phyloP scores from a whole-genome alignment of 2,113 vertebrate species.

The Anser cygnoides region DNA sequence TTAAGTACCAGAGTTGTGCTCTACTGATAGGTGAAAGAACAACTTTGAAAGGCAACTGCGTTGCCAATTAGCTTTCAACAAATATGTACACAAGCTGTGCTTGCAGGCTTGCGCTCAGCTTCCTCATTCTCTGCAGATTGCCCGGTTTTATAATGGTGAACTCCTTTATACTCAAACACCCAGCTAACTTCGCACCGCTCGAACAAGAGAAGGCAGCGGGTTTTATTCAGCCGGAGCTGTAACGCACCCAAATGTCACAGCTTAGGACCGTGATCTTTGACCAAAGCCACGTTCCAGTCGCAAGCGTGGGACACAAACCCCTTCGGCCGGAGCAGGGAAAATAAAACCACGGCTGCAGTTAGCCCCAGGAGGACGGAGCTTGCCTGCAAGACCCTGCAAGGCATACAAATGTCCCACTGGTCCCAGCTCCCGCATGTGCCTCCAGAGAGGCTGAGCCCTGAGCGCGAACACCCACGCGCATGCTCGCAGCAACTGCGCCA shows the following conservation, averaged over 20 bases:
- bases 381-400: neutral
- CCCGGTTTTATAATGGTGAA: conserved; percentile 17
- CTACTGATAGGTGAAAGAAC: conserved; percentile 75
- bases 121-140: conserved; percentile 45
- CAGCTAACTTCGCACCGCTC: neutral
- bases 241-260: neutral
- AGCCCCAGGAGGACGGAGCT: neutral
- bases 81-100: conserved; percentile 77
- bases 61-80: conserved; percentile 76
- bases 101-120: conserved; percentile 41
- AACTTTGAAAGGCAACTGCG: conserved; percentile 67
- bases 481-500: neutral
- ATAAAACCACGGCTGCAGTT: neutral
- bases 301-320: neutral
- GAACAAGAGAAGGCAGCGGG: neutral
- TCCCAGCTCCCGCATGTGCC: neutral
- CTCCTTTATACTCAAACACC: neutral
- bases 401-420: neutral
- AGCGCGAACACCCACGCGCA: neutral
- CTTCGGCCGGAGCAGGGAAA: neutral
- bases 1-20: conserved; percentile 73
- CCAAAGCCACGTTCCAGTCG: neutral
- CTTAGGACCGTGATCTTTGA: neutral
- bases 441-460: conserved; percentile 13
- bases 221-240: neutral